Conservation (phyloP, 1,140 invertebrate genomes). For the Drosophila lowei region DNA sequence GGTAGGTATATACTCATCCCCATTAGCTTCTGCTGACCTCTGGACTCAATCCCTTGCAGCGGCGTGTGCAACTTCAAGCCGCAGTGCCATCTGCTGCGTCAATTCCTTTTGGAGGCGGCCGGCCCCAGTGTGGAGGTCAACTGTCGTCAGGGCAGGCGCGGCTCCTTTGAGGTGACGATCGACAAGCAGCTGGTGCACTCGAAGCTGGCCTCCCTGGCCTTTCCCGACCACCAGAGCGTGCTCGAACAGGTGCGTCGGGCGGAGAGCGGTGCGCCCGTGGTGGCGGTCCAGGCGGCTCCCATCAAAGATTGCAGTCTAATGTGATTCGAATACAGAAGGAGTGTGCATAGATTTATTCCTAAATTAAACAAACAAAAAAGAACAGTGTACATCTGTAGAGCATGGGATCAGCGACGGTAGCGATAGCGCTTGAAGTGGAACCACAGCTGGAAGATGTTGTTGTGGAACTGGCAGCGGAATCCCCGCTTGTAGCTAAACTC, state of each 20-base stretch:
- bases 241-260: conserved; percentile 84
- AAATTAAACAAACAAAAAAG: background rate
- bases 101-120: conserved; percentile 57
- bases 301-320: conserved; percentile 83
- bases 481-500: conserved; percentile 99
- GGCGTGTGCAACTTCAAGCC: conserved; percentile 73
- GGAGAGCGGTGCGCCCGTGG: conserved; percentile 78
- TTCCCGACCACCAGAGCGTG: conserved; percentile 85
- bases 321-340: conserved; percentile 23
- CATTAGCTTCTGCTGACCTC: background rate
- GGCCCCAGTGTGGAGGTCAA: conserved; percentile 48
- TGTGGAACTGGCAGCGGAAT: conserved; percentile 99
- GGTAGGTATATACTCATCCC: conserved; percentile 44
- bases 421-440: conserved; percentile 99
- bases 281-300: conserved; percentile 83
- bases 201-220: conserved; percentile 85
- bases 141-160: conserved; percentile 79
- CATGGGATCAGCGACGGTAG: conserved; percentile 90
- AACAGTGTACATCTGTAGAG: background rate
- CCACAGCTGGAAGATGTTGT: conserved; percentile 99
- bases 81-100: conserved; percentile 70
- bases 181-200: conserved; percentile 86
- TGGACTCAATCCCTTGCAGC: conserved; percentile 30
- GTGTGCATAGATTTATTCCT: background rate
- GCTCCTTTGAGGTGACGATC: conserved; percentile 86